Evolutionary conservation across 2,113 vertebrate genomes (phyloP), one percentile per base, ranked within the genome.

Genomic region (Phylloscopus trochiloides): DNA sequence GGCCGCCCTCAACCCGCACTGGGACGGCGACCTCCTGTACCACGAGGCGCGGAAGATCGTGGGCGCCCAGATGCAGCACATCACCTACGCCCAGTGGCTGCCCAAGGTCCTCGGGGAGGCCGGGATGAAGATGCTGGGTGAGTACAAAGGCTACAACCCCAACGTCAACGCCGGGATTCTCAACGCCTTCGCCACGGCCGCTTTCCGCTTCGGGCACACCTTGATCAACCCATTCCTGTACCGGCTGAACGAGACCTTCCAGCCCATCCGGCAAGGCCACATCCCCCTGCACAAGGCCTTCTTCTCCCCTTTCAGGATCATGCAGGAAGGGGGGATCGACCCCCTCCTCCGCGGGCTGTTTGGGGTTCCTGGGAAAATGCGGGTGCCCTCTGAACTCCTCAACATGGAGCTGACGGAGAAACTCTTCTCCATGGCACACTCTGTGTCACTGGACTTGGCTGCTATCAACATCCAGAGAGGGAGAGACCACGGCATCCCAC

Each of bases 401-500:
- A 98, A 98, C 87, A 96, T 97, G 95, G 98, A 98, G 75, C 96
- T 98, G 70, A 98, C 98, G 0, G 98, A 98, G 93, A 98, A 98
- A 36, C 97, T 98, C 31, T 98, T 98, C 86, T 98, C 97, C 51
- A 98, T 98, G 97, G 98, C 95, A 3, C 98, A 98, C 68, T 96
- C 98, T 4, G 97, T 98, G 80, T 97, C 98, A 0, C 81, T 98
- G 85, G 98, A 98, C 91, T 94, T 98, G 83, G 98, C 98, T 0
- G 98, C 98, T 65, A 98, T 98, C 93, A 98, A 98, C 80, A 98
- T 98, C 92, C 98, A 98, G 76, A 93, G 98, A 40, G 98, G 98
- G 4, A 74, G 98, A 48, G 98, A 98, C 80, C 98, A 98, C 0
- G 98, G 98, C 62, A 98, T 98, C 85, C 98, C 98, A 42, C 97